Conservation (phyloP, 2,797 vertebrate genomes). For the Tarsius wallacei region DNA sequence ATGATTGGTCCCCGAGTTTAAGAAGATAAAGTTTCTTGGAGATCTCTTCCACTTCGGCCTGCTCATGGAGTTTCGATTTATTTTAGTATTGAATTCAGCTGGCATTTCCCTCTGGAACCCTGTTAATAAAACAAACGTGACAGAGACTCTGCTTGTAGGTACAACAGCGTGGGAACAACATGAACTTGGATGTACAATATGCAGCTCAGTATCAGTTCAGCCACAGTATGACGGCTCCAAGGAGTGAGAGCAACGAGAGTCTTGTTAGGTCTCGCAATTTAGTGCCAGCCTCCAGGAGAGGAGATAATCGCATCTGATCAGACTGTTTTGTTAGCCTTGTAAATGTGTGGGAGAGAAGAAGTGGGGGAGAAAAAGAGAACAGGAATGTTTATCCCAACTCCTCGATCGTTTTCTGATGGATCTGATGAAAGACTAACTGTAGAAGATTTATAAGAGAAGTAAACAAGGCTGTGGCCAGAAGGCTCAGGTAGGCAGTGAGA, state of each 20-base stretch:
- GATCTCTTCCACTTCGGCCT: slow-evolving; percentile 56
- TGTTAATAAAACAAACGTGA: slow-evolving; percentile 79
- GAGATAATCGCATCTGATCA: background rate
- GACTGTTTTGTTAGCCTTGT: background rate
- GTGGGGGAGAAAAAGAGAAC: background rate
- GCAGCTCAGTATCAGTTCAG: slow-evolving; percentile 65
- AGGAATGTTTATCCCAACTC: background rate
- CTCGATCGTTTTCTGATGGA: background rate
- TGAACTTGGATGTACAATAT: background rate
- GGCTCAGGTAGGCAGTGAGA: background rate
- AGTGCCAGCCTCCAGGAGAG: background rate
- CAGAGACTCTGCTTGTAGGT: slow-evolving; percentile 43
- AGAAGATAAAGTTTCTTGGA: slow-evolving; percentile 62
- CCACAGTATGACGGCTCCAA: background rate
- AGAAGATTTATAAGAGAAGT: slow-evolving; percentile 9
- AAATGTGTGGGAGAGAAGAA: background rate
- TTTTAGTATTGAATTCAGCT: slow-evolving; percentile 73
- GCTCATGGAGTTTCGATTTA: slow-evolving; percentile 65
- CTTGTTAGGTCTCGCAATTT: background rate
- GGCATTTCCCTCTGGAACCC: slow-evolving; percentile 68
- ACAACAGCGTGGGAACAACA: slow-evolving; percentile 49
- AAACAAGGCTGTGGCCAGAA: background rate
- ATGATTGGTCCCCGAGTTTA: background rate
- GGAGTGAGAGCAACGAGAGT: background rate
- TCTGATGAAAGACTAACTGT: background rate